Evolutionary conservation across 2,888 invertebrate genomes (phyloP).

Genomic region (Cephus rjabovi): DNA sequence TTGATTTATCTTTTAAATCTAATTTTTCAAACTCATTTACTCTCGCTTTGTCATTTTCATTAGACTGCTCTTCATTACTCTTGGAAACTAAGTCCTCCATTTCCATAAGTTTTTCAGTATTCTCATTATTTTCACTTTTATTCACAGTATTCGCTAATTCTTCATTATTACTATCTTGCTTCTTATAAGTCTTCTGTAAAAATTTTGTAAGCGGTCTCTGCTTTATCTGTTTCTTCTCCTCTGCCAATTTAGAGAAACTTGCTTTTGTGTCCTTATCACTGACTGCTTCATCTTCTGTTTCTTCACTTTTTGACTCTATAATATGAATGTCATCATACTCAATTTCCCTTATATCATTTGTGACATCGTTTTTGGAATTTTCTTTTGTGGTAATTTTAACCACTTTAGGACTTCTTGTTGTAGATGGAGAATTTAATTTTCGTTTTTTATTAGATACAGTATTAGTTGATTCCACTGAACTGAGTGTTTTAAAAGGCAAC

Average conservation of each 20-base stretch:
- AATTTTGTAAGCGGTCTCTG: slow-evolving; percentile 36
- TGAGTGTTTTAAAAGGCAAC: slow-evolving; percentile 53
- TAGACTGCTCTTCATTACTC: slow-evolving; percentile 12
- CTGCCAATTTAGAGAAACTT: slow-evolving; percentile 10
- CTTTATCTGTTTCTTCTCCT: slow-evolving; percentile 15
- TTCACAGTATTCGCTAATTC: slow-evolving; percentile 1
- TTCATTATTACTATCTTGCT: slow-evolving; percentile 17
- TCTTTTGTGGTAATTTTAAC: slow-evolving; percentile 49
- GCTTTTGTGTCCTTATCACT: slow-evolving; percentile 12
- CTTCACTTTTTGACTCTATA: slow-evolving; percentile 3
- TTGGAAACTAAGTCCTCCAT: slow-evolving; percentile 5
- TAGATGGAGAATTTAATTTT: slow-evolving; percentile 47
- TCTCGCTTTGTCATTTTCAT: slow-evolving; percentile 27
- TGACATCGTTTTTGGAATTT: slow-evolving; percentile 30
- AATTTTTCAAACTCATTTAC: background rate
- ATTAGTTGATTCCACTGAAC: slow-evolving; percentile 39
- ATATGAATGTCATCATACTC: slow-evolving; percentile 6
- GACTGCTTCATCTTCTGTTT: slow-evolving; percentile 13
- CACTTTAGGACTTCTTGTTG: slow-evolving; percentile 46
- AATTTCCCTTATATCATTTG: background rate
- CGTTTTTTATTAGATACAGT: slow-evolving; percentile 50
- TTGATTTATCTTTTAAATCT: background rate
- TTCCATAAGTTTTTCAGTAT: slow-evolving; percentile 9
- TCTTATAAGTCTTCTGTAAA: slow-evolving; percentile 42
- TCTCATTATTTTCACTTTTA: slow-evolving; percentile 18